Conservation (phyloP, 2,888 invertebrate genomes). For the Phrixothrix hirtus region DNA sequence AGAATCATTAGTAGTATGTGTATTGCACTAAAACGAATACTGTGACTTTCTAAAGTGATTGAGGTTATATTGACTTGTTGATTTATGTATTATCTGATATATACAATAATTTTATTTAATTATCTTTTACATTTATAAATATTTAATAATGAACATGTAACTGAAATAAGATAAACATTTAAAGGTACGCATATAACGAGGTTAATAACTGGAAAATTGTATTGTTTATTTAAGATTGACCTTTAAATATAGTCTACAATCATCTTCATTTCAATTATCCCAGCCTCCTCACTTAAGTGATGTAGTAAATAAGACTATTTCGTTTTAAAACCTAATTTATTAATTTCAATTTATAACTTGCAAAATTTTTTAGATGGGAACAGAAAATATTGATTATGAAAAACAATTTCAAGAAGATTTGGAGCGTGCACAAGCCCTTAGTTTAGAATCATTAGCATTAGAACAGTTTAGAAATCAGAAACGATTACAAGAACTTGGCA, state of each 20-base stretch:
- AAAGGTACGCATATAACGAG: constrained; percentile 1
- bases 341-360: too few species aligned
- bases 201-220: neutral
- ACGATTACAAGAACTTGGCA: constrained; percentile 53
- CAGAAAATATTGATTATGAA: constrained; percentile 66
- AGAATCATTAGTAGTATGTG: neutral
- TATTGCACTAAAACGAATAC: neutral
- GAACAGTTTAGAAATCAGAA: constrained; percentile 79
- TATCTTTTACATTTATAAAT: constrained; percentile 2
- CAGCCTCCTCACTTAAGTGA: constrained; percentile 3
- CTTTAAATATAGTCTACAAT: constrained; percentile 10
- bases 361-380: constrained; percentile 19
- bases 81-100: too few species aligned
- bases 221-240: constrained; percentile 11
- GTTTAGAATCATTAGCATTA: constrained; percentile 82
- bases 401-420: constrained; percentile 83
- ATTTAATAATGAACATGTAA: neutral
- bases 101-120: too few species aligned
- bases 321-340: too few species aligned
- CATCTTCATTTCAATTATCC: constrained; percentile 8
- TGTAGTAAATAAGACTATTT: constrained; percentile 5
- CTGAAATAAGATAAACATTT: neutral
- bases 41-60: constrained; percentile 1
- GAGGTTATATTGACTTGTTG: constrained; percentile 30
- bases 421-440: constrained; percentile 85